A percentile compares a stretch with the other conserved stretches of the same genome.
Conservation (phyloP, 2,888 invertebrate genomes). For the Metellina segmentata region DNA sequence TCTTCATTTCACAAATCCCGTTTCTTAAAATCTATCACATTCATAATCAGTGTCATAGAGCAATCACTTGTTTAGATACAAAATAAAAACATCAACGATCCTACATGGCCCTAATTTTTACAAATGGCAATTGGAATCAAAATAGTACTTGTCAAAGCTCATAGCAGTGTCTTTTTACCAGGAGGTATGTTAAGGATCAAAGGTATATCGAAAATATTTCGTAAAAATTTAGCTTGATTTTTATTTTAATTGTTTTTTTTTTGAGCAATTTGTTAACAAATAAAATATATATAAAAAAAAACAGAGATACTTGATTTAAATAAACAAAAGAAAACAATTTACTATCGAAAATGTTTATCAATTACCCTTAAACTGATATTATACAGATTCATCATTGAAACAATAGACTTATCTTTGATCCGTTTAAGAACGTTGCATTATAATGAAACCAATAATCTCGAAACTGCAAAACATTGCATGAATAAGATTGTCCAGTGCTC, state of each 20-base stretch:
- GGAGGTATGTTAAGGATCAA: background rate
- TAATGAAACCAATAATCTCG: too few relatives aligned
- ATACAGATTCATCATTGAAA: too few relatives aligned
- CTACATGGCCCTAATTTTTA: background rate
- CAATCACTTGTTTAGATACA: background rate
- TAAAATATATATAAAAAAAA: background rate
- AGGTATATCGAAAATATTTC: background rate
- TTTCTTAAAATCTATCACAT: background rate
- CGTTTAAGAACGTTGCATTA: too few relatives aligned
- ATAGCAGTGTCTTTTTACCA: background rate
- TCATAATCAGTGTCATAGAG: background rate
- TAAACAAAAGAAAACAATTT: too few relatives aligned
- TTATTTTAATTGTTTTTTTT: background rate
- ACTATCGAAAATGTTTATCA: too few relatives aligned
- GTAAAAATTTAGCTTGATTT: background rate
- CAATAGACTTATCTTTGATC: too few relatives aligned
- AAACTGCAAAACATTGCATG: too few relatives aligned
- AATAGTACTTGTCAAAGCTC: background rate
- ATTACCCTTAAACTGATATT: too few relatives aligned
- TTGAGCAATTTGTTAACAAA: background rate
- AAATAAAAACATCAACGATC: background rate
- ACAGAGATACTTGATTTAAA: too few relatives aligned
- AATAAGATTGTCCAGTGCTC: conserved; percentile 29
- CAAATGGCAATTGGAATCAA: background rate
- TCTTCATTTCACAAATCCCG: background rate